A percentile compares a stretch with the other conserved stretches of the same genome.
phyloP scores from a whole-genome alignment of 2,888 invertebrate species.

The Mayetiola destructor region DNA sequence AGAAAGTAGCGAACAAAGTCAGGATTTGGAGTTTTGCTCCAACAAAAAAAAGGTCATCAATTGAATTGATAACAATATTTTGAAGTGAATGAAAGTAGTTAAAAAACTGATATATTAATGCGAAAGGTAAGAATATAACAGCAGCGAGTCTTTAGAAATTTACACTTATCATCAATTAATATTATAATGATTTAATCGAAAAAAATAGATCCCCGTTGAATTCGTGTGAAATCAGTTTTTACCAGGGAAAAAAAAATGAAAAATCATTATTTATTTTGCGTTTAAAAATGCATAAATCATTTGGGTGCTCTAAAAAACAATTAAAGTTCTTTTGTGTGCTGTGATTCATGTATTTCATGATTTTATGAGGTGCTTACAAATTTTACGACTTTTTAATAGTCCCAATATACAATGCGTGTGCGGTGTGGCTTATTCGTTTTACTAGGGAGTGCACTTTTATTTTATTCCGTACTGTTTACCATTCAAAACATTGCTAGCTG shows the following conservation, averaged over 20 bases:
- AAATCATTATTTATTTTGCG: background rate
- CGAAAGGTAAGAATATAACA: too few species aligned
- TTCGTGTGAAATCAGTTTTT: background rate
- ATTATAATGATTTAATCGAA: background rate
- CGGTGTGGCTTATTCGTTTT: background rate
- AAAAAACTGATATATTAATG: too few species aligned
- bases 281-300: conserved; percentile 3
- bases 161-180: background rate
- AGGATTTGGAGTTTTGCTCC: too few species aligned
- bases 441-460: conserved; percentile 2
- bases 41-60: too few species aligned
- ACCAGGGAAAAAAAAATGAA: background rate
- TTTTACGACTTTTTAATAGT: conserved; percentile 37
- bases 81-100: too few species aligned
- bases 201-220: background rate
- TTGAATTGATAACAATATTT: too few species aligned
- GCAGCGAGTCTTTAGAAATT: background rate
- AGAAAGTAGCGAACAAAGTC: background rate
- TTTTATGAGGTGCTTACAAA: conserved; percentile 38
- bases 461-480: background rate
- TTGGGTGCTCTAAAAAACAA: background rate
- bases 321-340: background rate
- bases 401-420: conserved; percentile 16
- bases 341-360: background rate
- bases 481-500: background rate